Conservation (phyloP, 2,113 vertebrate species). For the Mus spicilegus region DNA sequence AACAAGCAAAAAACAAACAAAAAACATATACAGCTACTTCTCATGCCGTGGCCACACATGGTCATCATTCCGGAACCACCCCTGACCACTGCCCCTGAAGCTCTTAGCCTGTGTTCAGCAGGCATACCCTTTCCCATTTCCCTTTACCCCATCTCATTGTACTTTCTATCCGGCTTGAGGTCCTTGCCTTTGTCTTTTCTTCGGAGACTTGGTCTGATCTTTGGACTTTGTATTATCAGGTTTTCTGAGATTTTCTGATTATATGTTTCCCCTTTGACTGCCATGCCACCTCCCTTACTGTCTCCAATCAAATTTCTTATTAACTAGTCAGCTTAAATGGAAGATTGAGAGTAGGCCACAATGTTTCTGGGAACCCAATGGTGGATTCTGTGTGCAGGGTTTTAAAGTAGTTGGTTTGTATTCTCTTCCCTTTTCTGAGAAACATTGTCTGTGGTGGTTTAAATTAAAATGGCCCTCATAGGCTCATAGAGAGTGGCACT, state of each 20-base stretch:
- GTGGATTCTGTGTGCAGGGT: not conserved
- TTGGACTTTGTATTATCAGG: not conserved
- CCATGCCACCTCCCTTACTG: not conserved
- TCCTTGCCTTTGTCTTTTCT: not conserved
- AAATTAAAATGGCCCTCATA: not conserved
- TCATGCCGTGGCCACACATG: not conserved
- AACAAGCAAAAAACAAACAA: too few species aligned
- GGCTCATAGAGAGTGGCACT: not conserved
- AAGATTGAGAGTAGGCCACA: not conserved
- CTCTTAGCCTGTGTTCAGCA: not conserved
- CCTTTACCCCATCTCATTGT: not conserved
- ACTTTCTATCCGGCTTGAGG: conserved; percentile 5
- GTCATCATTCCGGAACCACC: not conserved
- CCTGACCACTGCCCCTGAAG: not conserved
- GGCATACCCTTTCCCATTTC: not conserved
- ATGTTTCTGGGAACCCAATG: too few species aligned
- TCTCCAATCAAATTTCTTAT: not conserved
- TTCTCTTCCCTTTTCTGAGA: not conserved
- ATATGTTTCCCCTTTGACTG: too few species aligned
- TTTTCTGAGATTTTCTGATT: not conserved
- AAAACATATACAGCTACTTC: not conserved
- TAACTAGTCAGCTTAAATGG: not conserved
- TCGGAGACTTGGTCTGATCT: not conserved
- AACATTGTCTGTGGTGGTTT: not conserved
- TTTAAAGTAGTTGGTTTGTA: not conserved